Evolutionary conservation across 2,113 vertebrate genomes (phyloP), one percentile per base, ranked within the genome.

Genomic region (Chelonoidis abingdonii): DNA sequence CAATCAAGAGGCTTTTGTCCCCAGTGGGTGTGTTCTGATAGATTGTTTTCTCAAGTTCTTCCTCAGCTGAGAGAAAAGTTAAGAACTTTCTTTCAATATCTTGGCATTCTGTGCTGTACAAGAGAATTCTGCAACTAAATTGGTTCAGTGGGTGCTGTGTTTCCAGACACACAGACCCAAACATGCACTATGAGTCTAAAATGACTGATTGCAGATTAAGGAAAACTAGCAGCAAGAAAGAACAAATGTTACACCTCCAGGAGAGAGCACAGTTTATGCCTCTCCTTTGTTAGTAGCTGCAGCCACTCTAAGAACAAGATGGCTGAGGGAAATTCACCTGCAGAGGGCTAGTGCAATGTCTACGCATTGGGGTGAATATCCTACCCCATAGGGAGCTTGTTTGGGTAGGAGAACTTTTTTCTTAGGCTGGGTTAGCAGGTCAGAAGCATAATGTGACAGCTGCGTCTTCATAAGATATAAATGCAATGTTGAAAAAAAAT

Each of bases 21-120:
- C 80, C 65, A 49, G 86, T 19, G 89, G 93, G 92, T 91, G 96
- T 69, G 29, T 75, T 95, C 83, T 44, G 49, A 89, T 65, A 83
- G 75, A 85, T 91, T 85, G 17, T 79, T 72, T 53, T 14, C 31
- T 35, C n/a, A 62, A 92, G 54, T 52, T 27, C 7, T 76, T 89
- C 81, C 82, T 90, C n/a, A 90, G 16, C 50, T 91, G 76, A 62
- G 88, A 93, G 89, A 94, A 92, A 93, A 94, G n/a, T 86, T 83
- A 92, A 19, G 84, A 21, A 2, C 52, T 24, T 4, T 11, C 41
- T 84, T 89, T 79, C 31, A 31, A 24, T 92, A 90, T 27, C 50
- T 93, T 89, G 93, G 44, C 49, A 72, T 3, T 53, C 6, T 87
- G 44, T 52, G 27, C 89, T 91, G 79, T 94, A 81, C 83, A 88